Conservation (phyloP, 2,113 vertebrate species). For the Lota lota region DNA sequence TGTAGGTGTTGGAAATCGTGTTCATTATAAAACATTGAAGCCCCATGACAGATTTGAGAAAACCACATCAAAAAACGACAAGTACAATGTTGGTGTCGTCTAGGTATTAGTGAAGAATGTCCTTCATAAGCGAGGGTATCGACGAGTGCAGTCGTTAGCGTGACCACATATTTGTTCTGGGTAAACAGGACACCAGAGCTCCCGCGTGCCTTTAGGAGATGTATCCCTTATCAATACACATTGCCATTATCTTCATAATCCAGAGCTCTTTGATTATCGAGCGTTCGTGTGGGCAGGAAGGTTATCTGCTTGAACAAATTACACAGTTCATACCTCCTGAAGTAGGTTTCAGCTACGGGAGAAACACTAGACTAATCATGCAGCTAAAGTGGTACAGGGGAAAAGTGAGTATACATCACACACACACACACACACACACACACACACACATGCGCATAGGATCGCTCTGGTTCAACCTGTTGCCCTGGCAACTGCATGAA, state of each 20-base stretch:
- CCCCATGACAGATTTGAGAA: too few species aligned
- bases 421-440: neutral
- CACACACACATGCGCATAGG: neutral
- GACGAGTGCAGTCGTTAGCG: neutral
- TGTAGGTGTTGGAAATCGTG: too few species aligned
- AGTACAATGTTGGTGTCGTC: too few species aligned
- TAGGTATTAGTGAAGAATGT: neutral
- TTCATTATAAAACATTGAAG: too few species aligned
- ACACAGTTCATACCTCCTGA: constrained; percentile 42
- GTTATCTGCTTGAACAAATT: constrained; percentile 55
- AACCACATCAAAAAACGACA: too few species aligned
- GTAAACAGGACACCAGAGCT: neutral
- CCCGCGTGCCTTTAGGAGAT: constrained; percentile 22
- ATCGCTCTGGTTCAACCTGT: constrained; percentile 58
- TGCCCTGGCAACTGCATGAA: constrained; percentile 69
- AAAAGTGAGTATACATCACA: neutral
- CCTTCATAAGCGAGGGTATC: neutral
- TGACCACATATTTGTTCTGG: neutral
- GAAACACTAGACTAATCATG: constrained; percentile 51
- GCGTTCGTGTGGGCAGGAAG: constrained; percentile 45
- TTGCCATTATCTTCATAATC: constrained; percentile 53
- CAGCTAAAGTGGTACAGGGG: constrained; percentile 25
- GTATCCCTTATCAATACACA: constrained; percentile 39
- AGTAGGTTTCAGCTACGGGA: constrained; percentile 36
- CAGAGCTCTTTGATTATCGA: constrained; percentile 43